A percentile compares a stretch with the other conserved stretches of the same genome.
phyloP scores from a whole-genome alignment of 2,888 invertebrate genomes.

The Ectemnius lituratus region DNA sequence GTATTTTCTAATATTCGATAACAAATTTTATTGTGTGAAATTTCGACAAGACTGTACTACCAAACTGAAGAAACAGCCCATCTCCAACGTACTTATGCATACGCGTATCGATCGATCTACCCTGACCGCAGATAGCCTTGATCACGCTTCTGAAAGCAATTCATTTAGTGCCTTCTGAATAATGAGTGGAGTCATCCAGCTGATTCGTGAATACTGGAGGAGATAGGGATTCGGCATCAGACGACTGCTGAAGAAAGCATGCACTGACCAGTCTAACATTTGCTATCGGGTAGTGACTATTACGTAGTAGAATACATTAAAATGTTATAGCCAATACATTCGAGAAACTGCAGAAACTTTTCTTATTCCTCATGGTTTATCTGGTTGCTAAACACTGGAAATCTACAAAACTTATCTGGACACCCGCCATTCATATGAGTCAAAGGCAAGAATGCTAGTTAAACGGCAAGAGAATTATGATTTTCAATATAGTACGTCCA shows the following conservation, averaged over 20 bases:
- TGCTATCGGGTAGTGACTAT: too few species aligned
- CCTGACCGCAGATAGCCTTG: slow-evolving; percentile 9
- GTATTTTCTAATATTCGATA: too few species aligned
- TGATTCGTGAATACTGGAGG: slow-evolving; percentile 9
- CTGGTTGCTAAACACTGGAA: background rate
- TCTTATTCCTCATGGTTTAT: too few species aligned
- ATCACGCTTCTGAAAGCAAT: background rate
- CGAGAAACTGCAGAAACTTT: too few species aligned
- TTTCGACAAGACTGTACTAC: too few species aligned
- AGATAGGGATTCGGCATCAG: background rate
- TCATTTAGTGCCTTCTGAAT: slow-evolving; percentile 7
- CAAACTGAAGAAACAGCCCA: too few species aligned
- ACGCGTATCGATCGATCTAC: slow-evolving; percentile 4
- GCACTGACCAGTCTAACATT: too few species aligned
- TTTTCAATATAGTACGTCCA: slow-evolving; percentile 15
- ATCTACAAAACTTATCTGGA: background rate
- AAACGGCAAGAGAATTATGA: slow-evolving; percentile 14
- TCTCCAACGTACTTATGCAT: too few species aligned
- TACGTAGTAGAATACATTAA: too few species aligned
- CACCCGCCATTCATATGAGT: background rate
- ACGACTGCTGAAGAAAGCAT: background rate
- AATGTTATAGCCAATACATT: too few species aligned
- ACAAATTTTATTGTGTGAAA: too few species aligned
- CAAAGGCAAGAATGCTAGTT: background rate
- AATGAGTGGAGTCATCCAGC: slow-evolving; percentile 1